These are phyloP conservation scores for Spicauda simplicius DNA, from an alignment of 2,888 invertebrate genomes.

Conservation along the genomic window DNA sequence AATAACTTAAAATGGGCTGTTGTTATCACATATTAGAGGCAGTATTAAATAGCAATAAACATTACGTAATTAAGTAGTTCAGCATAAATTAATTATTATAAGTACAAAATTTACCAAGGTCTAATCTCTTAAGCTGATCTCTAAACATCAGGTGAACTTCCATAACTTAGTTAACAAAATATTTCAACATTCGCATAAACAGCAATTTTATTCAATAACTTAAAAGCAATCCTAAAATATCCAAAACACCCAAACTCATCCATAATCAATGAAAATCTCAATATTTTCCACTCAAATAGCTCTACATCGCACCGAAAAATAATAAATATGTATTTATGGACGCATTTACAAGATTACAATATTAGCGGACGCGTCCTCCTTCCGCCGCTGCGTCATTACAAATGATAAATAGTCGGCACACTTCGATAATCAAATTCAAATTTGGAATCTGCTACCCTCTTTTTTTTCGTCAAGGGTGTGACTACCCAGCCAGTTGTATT, in stretches of 20 bases:
- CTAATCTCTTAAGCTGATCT: no score
- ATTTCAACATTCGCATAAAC: neutral
- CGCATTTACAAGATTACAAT: conserved; percentile 83
- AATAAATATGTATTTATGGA: conserved; percentile 78
- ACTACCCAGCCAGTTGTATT: conserved; percentile 72
- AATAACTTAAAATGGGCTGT: no score
- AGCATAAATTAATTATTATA: no score
- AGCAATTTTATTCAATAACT: conserved; percentile 8
- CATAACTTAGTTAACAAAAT: no score
- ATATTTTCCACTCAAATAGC: conserved; percentile 77
- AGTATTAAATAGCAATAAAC: no score
- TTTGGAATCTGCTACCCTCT: conserved; percentile 83
- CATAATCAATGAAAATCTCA: conserved; percentile 71
- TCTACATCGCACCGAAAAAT: conserved; percentile 59
- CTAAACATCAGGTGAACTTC: no score
- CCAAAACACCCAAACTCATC: conserved; percentile 50
- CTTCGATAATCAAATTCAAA: conserved; percentile 85
- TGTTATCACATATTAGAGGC: no score
- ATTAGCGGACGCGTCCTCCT: conserved; percentile 76
- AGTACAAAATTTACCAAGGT: no score
- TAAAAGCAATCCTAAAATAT: conserved; percentile 18
- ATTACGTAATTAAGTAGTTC: no score
- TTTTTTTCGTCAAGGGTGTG: conserved; percentile 64
- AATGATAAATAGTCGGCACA: conserved; percentile 84
- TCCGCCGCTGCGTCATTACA: conserved; percentile 76